Evolutionary conservation across 2,888 invertebrate genomes (phyloP).

Genomic region (Drosophila niveifrons): DNA sequence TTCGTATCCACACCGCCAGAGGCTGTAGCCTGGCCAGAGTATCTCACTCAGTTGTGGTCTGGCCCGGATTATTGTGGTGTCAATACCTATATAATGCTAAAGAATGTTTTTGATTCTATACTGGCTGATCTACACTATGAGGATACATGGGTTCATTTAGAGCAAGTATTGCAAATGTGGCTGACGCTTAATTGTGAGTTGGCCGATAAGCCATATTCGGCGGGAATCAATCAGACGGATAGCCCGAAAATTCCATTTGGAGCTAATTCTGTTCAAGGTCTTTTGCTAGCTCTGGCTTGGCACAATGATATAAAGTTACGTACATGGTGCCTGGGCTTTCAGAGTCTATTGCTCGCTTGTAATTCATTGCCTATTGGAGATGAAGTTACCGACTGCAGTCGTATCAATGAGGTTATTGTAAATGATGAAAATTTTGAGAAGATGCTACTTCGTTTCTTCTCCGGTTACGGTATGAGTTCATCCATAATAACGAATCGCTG

Average conservation of each 20-base stretch:
- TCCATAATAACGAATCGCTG: constrained; percentile 84
- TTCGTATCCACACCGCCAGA: constrained; percentile 82
- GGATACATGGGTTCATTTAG: constrained; percentile 91
- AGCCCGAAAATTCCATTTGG: constrained; percentile 89
- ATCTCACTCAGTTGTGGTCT: constrained; percentile 86
- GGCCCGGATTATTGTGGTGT: constrained; percentile 86
- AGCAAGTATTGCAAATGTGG: constrained; percentile 94
- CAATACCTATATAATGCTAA: constrained; percentile 88
- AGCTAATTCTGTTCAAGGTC: constrained; percentile 88
- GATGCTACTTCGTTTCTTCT: constrained; percentile 88
- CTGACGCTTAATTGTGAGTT: constrained; percentile 91
- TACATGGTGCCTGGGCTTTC: constrained; percentile 91
- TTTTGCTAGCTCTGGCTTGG: constrained; percentile 89
- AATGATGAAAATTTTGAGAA: constrained; percentile 88
- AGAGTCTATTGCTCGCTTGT: constrained; percentile 89
- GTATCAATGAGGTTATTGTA: constrained; percentile 87
- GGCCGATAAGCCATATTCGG: constrained; percentile 84
- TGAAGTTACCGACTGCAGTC: constrained; percentile 76
- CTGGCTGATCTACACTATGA: constrained; percentile 89
- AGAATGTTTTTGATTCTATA: constrained; percentile 89
- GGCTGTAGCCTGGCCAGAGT: constrained; percentile 85
- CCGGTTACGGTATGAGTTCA: constrained; percentile 87
- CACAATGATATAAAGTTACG: constrained; percentile 89
- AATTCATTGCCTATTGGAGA: constrained; percentile 87
- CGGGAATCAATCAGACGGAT: constrained; percentile 87